Conservation (phyloP, 1,140 invertebrate genomes). For the Maconellicoccus hirsutus region DNA sequence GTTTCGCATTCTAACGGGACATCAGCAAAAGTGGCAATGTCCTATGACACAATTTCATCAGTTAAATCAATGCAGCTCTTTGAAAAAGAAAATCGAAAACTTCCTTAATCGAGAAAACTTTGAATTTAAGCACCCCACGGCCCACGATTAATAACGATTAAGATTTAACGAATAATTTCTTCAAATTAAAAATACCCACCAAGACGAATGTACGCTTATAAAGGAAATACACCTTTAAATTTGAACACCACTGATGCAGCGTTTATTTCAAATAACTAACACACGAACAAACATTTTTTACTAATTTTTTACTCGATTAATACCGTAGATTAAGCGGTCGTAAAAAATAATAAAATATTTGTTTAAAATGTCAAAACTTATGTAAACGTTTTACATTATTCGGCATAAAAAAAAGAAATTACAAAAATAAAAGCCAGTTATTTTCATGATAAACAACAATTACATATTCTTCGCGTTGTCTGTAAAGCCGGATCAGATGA, state of each 20-base stretch:
- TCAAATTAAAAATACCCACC: no score
- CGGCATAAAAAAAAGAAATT: not conserved
- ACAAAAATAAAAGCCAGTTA: not conserved
- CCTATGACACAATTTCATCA: no score
- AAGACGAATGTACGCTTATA: no score
- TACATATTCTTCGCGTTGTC: constrained; percentile 15
- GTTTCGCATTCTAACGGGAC: no score
- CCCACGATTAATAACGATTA: no score
- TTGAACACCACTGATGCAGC: not conserved
- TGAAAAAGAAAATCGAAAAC: no score
- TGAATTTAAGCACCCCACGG: no score
- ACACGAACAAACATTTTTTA: not conserved
- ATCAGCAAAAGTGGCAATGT: no score
- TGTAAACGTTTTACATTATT: constrained; percentile 17
- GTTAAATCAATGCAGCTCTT: no score
- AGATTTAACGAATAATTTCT: no score
- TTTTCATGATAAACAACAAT: constrained; percentile 22
- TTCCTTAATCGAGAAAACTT: no score
- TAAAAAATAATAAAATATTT: constrained; percentile 20
- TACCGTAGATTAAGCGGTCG: not conserved
- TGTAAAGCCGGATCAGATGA: constrained; percentile 11
- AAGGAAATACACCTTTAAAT: no score
- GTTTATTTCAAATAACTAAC: not conserved
- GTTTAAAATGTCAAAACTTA: constrained; percentile 14
- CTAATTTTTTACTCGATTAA: constrained; percentile 5